Percentiles rank a stretch among this genome's conserved stretches.
phyloP scores from a whole-genome alignment of 2,797 vertebrate genomes.

The Petrocephalus sullivani region DNA sequence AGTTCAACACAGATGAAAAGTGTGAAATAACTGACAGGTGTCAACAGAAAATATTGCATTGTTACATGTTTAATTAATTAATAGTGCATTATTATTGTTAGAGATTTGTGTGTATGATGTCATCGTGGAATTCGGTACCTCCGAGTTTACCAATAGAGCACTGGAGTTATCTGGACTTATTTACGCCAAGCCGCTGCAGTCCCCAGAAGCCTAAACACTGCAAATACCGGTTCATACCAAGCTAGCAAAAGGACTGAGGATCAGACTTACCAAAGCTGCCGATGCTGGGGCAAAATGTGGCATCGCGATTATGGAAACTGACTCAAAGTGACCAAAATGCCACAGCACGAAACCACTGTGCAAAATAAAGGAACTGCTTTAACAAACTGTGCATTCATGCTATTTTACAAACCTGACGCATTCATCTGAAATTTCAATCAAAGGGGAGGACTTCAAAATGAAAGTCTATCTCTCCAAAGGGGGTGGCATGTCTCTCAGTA shows the following conservation, averaged over 20 bases:
- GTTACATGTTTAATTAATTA: not conserved
- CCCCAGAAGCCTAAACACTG: not conserved
- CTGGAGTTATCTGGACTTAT: not conserved
- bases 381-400: not conserved
- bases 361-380: not conserved
- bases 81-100: not conserved
- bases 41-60: not conserved
- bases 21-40: not conserved
- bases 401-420: not conserved
- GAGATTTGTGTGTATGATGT: not conserved
- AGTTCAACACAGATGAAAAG: not conserved
- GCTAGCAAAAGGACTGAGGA: not conserved
- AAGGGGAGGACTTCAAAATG: not conserved
- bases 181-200: not conserved
- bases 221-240: not conserved
- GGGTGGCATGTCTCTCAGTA: no score
- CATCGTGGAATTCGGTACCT: not conserved
- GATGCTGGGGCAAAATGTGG: not conserved
- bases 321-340: not conserved
- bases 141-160: no score
- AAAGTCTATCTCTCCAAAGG: not conserved
- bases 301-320: not conserved
- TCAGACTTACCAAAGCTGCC: not conserved
- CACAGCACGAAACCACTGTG: not conserved
- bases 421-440: not conserved